phyloP scores from a whole-genome alignment of 1,140 invertebrate species.

The Limonius californicus region DNA sequence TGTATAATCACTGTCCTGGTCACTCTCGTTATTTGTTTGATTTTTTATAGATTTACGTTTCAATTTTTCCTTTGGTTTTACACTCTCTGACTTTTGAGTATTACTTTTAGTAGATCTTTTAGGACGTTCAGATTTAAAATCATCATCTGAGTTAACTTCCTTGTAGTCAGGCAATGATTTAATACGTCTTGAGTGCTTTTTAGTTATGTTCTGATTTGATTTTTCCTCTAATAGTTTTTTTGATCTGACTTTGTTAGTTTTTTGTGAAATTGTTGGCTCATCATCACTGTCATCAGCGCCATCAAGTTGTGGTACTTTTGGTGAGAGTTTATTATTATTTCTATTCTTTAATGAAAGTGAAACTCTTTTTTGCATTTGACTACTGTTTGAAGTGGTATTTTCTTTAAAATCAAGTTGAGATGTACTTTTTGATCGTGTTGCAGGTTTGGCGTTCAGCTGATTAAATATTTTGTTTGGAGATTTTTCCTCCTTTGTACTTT shows the following conservation, averaged over 20 bases:
- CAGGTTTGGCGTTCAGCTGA: too few species aligned
- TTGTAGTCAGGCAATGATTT: conserved; percentile 3
- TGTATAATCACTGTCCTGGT: conserved; percentile 53
- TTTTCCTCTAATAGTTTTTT: conserved; percentile 9
- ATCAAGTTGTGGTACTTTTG: conserved; percentile 27
- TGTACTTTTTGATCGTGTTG: too few species aligned
- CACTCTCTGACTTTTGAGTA: too few species aligned
- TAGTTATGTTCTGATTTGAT: conserved; percentile 3
- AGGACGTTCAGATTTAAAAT: too few species aligned
- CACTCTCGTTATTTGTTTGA: conserved; percentile 40
- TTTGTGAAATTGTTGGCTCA: conserved; percentile 26
- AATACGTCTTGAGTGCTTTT: conserved; percentile 21
- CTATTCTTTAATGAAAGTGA: conserved; percentile 29
- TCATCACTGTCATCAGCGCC: conserved; percentile 25
- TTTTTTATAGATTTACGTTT: too few species aligned
- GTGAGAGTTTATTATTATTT: conserved; percentile 42
- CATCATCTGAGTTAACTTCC: conserved; percentile 24
- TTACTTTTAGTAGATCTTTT: too few species aligned
- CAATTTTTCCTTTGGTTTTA: too few species aligned
- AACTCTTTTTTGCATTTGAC: too few species aligned
- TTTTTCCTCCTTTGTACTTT: too few species aligned
- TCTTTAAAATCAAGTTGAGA: too few species aligned
- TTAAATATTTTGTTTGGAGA: too few species aligned
- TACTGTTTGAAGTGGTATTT: too few species aligned
- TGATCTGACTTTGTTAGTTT: conserved; percentile 24